phyloP scores from a whole-genome alignment of 1,140 invertebrate genomes.

The Calliopsis andreniformis region DNA sequence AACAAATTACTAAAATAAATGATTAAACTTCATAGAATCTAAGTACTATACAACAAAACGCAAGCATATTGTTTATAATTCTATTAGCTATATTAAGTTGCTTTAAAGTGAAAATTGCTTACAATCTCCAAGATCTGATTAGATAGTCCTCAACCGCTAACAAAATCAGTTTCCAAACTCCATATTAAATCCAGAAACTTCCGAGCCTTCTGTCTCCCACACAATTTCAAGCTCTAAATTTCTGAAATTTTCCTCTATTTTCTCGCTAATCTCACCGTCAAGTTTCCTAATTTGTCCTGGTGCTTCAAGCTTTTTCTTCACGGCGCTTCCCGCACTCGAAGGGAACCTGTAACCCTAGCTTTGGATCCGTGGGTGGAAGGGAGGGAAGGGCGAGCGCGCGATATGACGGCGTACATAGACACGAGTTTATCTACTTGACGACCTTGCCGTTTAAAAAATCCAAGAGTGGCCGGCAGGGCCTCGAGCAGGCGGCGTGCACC shows the following conservation, averaged over 20 bases:
- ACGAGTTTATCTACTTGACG: constrained; percentile 73
- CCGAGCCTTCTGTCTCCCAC: too few relatives aligned
- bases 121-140: background rate
- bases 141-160: too few relatives aligned
- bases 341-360: constrained; percentile 7
- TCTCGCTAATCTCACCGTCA: too few relatives aligned
- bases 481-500: constrained; percentile 51
- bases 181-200: background rate
- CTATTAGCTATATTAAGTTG: too few relatives aligned
- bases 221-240: too few relatives aligned
- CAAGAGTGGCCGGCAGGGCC: constrained; percentile 51
- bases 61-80: too few relatives aligned
- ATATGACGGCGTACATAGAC: constrained; percentile 60
- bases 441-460: constrained; percentile 73
- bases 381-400: constrained; percentile 34
- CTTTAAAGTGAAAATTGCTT: too few relatives aligned
- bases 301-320: background rate
- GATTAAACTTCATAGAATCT: too few relatives aligned
- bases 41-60: too few relatives aligned
- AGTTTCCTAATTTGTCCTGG: constrained; percentile 23
- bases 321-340: background rate
- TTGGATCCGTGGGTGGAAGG: background rate
- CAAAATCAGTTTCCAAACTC: too few relatives aligned
- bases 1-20: too few relatives aligned
- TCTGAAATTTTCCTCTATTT: too few relatives aligned